These are phyloP conservation scores for Acrobasis repandana DNA, from an alignment of 2,888 invertebrate species.

Conservation along the genomic window DNA sequence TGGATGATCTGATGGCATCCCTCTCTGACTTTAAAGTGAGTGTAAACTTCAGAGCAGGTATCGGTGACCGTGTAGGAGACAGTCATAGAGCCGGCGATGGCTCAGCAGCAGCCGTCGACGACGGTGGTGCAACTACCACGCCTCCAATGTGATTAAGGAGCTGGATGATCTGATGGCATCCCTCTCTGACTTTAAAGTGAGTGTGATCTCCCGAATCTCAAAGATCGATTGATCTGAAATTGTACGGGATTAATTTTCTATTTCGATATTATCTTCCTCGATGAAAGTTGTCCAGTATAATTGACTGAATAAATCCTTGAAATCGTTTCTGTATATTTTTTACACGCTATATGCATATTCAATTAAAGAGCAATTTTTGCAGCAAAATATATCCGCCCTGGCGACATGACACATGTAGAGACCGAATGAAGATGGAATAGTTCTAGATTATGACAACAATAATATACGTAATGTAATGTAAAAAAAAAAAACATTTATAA, in stretches of 20 bases:
- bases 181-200: constrained; percentile 96
- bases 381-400: too few relatives aligned
- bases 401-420: constrained; percentile 66
- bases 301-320: too few relatives aligned
- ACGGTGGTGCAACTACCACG: constrained; percentile 73
- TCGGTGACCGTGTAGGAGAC: constrained; percentile 82
- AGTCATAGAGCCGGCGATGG: constrained; percentile 75
- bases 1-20: constrained; percentile 98
- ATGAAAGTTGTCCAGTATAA: too few relatives aligned
- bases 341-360: too few relatives aligned
- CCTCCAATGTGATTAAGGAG: constrained; percentile 96
- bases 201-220: not conserved
- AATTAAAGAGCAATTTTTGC: too few relatives aligned
- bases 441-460: not conserved
- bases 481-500: too few relatives aligned
- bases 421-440: too few relatives aligned
- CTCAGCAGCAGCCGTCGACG: constrained; percentile 60
- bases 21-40: constrained; percentile 96
- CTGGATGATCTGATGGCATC: constrained; percentile 98
- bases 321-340: too few relatives aligned
- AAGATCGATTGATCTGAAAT: too few relatives aligned
- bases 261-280: too few relatives aligned
- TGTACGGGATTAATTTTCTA: too few relatives aligned
- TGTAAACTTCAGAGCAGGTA: constrained; percentile 35
- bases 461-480: not conserved